Evolutionary conservation across 2,797 vertebrate species (phyloP).

Genomic region (Stomatorhinus walkeri): DNA sequence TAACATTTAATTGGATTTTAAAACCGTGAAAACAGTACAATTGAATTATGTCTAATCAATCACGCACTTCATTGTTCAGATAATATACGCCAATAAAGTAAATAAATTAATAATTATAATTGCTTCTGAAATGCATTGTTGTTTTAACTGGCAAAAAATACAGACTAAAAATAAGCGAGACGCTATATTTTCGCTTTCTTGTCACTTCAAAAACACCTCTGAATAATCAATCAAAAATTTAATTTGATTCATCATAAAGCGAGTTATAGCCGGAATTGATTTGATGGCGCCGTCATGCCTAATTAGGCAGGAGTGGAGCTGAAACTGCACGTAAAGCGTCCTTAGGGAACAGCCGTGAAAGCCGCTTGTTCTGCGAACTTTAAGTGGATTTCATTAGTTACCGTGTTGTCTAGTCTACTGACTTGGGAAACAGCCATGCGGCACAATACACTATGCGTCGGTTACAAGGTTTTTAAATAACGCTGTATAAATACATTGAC

Average conservation of each 20-base stretch:
- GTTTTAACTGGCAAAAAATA: neutral
- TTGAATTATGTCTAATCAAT: neutral
- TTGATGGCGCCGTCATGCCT: neutral
- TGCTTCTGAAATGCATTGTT: neutral
- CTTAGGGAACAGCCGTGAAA: neutral
- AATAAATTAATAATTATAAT: neutral
- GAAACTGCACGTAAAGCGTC: neutral
- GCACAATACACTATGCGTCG: neutral
- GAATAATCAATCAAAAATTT: neutral
- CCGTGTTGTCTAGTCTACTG: neutral
- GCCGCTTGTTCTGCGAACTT: neutral
- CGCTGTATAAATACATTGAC: neutral
- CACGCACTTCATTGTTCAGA: neutral
- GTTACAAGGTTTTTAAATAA: neutral
- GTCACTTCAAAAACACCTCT: neutral
- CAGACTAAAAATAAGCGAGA: neutral
- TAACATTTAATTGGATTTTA: constrained; percentile 1
- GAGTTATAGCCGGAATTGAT: neutral
- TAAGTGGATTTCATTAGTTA: neutral
- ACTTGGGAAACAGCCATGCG: neutral
- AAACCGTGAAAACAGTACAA: neutral
- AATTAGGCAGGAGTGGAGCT: neutral
- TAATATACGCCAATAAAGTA: neutral
- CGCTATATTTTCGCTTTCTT: neutral
- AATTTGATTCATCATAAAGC: neutral